Conservation (phyloP, 64 coral and sea anemone species). For the Stichodactyla helianthus region DNA sequence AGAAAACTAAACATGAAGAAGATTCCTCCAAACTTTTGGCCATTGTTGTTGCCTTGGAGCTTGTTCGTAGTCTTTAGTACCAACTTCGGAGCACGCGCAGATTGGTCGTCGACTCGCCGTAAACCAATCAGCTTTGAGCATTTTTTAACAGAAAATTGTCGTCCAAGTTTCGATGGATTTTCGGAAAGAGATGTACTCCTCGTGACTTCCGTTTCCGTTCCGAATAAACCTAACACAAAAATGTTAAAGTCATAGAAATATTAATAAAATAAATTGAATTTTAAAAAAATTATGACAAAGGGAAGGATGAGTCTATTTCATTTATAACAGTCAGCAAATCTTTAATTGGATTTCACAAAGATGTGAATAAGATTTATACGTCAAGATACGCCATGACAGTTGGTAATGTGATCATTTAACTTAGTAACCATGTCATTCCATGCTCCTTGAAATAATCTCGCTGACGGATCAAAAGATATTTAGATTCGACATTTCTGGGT, state of each 20-base stretch:
- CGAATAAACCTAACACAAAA: not conserved
- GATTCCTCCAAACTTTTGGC: conserved; percentile 14
- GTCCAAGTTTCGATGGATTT: not conserved
- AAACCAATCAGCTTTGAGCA: not conserved
- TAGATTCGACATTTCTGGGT: not conserved
- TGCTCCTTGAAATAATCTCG: not conserved
- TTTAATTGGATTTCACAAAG: not conserved
- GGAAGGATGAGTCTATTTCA: not conserved
- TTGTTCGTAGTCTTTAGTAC: not conserved
- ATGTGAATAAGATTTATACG: too few species aligned
- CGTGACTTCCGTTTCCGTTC: not conserved
- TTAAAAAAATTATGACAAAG: not conserved
- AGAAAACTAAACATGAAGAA: conserved; percentile 7
- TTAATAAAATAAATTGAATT: not conserved
- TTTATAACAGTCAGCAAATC: not conserved
- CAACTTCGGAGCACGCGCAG: conserved; percentile 26
- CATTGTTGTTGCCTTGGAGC: conserved; percentile 28
- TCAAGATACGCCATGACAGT: too few species aligned
- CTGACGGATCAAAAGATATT: not conserved
- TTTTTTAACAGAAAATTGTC: not conserved
- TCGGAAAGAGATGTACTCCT: not conserved
- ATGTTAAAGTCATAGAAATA: not conserved
- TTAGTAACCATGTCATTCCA: not conserved
- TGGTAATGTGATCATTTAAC: not conserved
- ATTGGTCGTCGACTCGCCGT: not conserved